These are phyloP conservation scores for Nicator chloris DNA, from an alignment of 2,113 vertebrate species.

Conservation along the genomic window DNA sequence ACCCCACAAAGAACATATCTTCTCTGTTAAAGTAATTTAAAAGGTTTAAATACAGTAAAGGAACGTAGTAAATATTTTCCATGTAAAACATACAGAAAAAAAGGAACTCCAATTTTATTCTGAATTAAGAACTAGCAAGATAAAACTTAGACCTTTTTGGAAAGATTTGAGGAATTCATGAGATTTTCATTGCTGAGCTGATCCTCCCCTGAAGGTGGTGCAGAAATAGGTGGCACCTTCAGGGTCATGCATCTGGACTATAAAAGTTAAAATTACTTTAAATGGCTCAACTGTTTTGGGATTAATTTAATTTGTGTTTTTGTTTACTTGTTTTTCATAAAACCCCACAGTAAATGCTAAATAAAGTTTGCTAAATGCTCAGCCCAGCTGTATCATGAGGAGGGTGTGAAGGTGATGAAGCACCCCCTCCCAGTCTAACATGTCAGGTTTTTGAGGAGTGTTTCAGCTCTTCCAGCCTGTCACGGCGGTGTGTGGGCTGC, in stretches of 20 bases:
- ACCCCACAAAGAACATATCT: background rate
- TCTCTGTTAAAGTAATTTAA: background rate
- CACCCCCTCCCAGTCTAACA: background rate
- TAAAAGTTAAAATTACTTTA: background rate
- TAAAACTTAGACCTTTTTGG: background rate
- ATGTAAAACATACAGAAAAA: background rate
- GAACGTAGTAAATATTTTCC: background rate
- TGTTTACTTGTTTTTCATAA: background rate
- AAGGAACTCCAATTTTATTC: background rate
- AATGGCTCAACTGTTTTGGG: background rate
- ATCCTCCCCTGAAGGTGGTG: background rate
- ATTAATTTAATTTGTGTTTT: background rate
- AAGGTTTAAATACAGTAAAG: background rate
- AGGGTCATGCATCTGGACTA: background rate
- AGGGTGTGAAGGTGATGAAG: background rate
- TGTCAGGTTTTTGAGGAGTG: rapidly evolving
- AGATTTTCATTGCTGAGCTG: background rate
- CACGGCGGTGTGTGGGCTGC: rapidly evolving
- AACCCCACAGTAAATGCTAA: background rate
- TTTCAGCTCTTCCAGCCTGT: rapidly evolving
- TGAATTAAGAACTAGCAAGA: background rate
- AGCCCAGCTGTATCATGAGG: background rate
- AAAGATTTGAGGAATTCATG: background rate
- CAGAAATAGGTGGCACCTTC: background rate
- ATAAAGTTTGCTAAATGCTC: background rate